These are phyloP conservation scores for Onthophagus taurus DNA, from an alignment of 1,140 invertebrate species.

Conservation along the genomic window DNA sequence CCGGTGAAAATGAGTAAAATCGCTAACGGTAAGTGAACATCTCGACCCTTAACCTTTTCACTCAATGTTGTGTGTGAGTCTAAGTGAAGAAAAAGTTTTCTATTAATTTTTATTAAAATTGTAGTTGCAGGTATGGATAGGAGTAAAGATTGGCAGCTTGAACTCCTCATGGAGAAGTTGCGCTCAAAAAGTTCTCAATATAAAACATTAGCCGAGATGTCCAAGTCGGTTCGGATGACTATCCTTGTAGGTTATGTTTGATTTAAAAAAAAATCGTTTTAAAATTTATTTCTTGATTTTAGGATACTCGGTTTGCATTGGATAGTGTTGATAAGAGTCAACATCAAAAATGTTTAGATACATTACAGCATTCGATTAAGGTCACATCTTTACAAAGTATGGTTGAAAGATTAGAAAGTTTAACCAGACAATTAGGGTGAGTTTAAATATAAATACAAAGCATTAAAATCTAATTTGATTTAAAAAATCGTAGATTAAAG, in stretches of 20 bases:
- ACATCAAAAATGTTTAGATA: conserved; percentile 83
- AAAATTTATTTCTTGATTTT: conserved; percentile 18
- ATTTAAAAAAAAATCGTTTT: conserved; percentile 12
- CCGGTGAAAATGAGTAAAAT: conserved; percentile 15
- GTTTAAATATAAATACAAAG: too few species aligned
- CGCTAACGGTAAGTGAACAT: conserved; percentile 17
- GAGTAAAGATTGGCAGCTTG: conserved; percentile 63
- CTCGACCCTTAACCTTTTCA: neutral
- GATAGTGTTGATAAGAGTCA: conserved; percentile 75
- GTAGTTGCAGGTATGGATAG: conserved; percentile 44
- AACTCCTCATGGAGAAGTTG: conserved; percentile 81
- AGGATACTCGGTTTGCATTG: conserved; percentile 76
- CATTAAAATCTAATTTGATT: too few species aligned
- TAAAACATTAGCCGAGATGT: conserved; percentile 72
- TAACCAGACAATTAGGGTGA: conserved; percentile 78
- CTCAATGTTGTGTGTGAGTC: conserved; percentile 10
- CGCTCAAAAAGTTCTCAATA: conserved; percentile 60
- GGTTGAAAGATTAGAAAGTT: conserved; percentile 83
- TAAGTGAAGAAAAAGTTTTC: conserved; percentile 14
- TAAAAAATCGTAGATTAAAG: conserved; percentile 55
- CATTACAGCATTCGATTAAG: conserved; percentile 88
- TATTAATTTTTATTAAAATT: too few species aligned
- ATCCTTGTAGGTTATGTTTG: conserved; percentile 56
- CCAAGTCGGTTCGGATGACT: conserved; percentile 74
- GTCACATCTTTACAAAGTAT: conserved; percentile 83